A percentile compares a stretch with the other conserved stretches of the same genome.
Evolutionary conservation across 92 coral and sea anemone genomes (phyloP).

Genomic region (Galaxea fascicularis): DNA sequence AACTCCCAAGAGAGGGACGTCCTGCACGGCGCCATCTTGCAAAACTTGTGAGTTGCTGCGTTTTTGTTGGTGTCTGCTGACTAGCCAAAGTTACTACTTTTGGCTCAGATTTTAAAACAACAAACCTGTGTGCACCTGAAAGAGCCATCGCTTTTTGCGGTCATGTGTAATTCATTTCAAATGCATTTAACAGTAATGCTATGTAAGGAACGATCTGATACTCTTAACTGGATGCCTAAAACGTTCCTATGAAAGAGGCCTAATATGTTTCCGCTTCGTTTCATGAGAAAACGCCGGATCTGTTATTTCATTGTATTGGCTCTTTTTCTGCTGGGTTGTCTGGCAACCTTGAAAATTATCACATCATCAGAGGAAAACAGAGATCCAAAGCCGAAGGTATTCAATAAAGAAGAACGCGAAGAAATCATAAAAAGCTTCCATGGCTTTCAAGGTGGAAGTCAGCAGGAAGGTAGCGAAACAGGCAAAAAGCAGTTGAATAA

Average conservation of each 20-base stretch:
- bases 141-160: no score
- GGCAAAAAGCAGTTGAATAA: constrained; percentile 2
- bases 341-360: constrained; percentile 48
- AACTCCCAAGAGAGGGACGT: neutral
- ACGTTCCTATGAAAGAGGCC: neutral
- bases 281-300: constrained; percentile 45
- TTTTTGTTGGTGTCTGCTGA: constrained; percentile 16
- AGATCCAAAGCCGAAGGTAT: neutral
- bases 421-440: neutral
- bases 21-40: constrained; percentile 33
- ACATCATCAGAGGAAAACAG: constrained; percentile 44
- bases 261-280: constrained; percentile 31
- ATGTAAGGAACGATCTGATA: neutral
- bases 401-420: constrained; percentile 7
- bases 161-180: no score
- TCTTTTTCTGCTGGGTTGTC: constrained; percentile 60
- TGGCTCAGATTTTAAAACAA: constrained; percentile 5
- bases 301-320: constrained; percentile 34
- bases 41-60: neutral
- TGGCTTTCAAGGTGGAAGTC: neutral
- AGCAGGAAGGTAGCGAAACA: neutral
- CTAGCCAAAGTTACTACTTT: neutral
- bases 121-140: no score
- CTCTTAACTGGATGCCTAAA: neutral
- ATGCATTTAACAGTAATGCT: no score